These are phyloP conservation scores for Platycheirus albimanus DNA, from an alignment of 2,888 invertebrate species.

Conservation along the genomic window DNA sequence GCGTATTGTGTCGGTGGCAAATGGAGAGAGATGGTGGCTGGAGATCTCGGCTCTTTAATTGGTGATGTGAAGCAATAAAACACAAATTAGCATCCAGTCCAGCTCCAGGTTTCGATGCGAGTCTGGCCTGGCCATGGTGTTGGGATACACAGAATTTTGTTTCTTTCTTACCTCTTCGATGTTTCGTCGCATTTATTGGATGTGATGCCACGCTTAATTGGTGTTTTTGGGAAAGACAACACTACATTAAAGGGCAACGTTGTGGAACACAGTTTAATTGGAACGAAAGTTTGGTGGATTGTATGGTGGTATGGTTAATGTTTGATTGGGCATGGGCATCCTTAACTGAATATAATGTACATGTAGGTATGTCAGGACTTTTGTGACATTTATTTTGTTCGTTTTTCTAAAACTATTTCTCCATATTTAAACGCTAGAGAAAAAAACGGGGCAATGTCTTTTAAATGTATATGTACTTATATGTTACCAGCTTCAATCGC, in stretches of 20 bases:
- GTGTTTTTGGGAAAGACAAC: constrained; percentile 25
- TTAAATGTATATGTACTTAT: too few species aligned
- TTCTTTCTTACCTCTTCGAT: constrained; percentile 32
- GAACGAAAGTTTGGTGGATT: too few species aligned
- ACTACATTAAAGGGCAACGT: not conserved
- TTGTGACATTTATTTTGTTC: too few species aligned
- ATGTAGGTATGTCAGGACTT: too few species aligned
- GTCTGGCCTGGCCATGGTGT: not conserved
- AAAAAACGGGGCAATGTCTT: too few species aligned
- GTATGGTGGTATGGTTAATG: too few species aligned
- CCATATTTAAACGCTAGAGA: too few species aligned
- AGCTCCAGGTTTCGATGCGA: not conserved
- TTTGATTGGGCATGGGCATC: too few species aligned
- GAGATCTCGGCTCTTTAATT: constrained; percentile 73
- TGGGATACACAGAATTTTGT: constrained; percentile 51
- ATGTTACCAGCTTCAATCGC: too few species aligned
- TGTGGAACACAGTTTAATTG: not conserved
- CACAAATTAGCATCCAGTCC: constrained; percentile 74
- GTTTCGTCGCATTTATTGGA: constrained; percentile 55
- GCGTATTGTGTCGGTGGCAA: constrained; percentile 60
- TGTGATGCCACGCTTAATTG: constrained; percentile 66
- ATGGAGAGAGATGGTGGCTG: constrained; percentile 67
- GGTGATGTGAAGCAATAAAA: constrained; percentile 73
- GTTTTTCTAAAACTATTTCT: too few species aligned
- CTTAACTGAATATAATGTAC: too few species aligned